These are phyloP conservation scores for Pyrrhosoma nymphula DNA, from an alignment of 2,888 invertebrate species.

Conservation along the genomic window DNA sequence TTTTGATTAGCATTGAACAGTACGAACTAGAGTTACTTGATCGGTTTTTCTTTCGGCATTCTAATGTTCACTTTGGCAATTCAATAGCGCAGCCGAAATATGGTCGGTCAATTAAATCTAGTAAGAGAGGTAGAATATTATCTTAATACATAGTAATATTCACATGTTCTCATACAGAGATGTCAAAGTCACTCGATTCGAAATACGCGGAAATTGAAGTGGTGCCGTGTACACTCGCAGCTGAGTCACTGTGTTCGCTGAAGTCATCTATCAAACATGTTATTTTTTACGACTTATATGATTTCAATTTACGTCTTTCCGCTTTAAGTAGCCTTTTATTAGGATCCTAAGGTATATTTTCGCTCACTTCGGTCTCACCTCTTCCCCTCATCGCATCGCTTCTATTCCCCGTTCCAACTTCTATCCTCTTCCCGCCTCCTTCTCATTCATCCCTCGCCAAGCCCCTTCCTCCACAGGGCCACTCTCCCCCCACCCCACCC, in stretches of 20 bases:
- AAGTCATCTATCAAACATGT: neutral
- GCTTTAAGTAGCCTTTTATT: neutral
- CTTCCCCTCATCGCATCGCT: neutral
- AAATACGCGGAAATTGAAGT: no score
- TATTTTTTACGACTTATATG: neutral
- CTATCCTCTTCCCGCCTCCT: neutral
- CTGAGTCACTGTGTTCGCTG: neutral
- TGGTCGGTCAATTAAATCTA: no score
- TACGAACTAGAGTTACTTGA: no score
- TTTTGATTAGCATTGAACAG: no score
- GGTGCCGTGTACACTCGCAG: neutral
- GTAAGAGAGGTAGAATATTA: no score
- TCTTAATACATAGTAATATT: no score
- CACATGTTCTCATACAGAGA: no score
- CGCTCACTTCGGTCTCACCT: neutral
- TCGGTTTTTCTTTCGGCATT: no score
- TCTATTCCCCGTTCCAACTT: neutral
- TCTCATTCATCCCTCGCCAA: neutral
- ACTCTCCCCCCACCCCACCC: neutral
- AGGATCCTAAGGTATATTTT: neutral
- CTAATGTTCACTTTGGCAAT: no score
- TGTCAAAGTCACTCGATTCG: no score
- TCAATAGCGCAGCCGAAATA: no score
- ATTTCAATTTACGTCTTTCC: neutral
- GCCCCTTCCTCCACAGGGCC: neutral